Evolutionary conservation across 1,140 invertebrate species (phyloP), one percentile per base, ranked within the genome.

Genomic region (Orius laevigatus): DNA sequence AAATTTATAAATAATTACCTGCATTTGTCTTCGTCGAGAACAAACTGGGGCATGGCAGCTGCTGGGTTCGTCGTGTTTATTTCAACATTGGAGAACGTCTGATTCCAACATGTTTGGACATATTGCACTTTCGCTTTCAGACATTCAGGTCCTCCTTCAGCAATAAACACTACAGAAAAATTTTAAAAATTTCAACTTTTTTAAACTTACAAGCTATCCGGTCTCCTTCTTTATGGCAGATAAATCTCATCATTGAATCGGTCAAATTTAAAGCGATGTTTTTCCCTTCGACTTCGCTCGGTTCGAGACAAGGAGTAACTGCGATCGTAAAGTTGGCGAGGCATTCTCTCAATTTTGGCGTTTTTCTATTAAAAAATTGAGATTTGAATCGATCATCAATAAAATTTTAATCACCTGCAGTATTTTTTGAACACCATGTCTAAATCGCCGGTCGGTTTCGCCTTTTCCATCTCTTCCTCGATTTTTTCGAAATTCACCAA

Each of bases 151-250:
- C 82, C 82, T 43, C 75, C 71, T 56, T 83, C 79, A 34, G 81
- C 75, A 40, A 84, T 79, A 56, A 86, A 86, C 50, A 85, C 79
- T 81, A 56, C 9, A 74, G 70, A 59, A 35, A 25, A 49, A 52
- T 50, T 50, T 32, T 47, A 20, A 9, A 16, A 40, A 46, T 20
- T 47, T 20, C 16, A 12, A 18, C n/a, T 15, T 10, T 16, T 50
- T 25, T 19, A 47, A 8, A 74, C 76, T 70, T 64, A 82, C 80
- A 66, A 2, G 82, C 82, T 57, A 87, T 79, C 53, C 81, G 73
- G 60, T 86, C 81, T 4, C 84, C 84, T 53, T 84, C 81, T 52
- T 81, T 83, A 44, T 67, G 73, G 57, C 84, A 86, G 14, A 78
- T 66, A 55, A 86, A 87, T 31, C 75, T 69, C 0, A 78, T 57